A percentile compares a stretch with the other conserved stretches of the same genome.
phyloP scores from a whole-genome alignment of 2,888 invertebrate genomes.

The Epistrophe grossulariae region DNA sequence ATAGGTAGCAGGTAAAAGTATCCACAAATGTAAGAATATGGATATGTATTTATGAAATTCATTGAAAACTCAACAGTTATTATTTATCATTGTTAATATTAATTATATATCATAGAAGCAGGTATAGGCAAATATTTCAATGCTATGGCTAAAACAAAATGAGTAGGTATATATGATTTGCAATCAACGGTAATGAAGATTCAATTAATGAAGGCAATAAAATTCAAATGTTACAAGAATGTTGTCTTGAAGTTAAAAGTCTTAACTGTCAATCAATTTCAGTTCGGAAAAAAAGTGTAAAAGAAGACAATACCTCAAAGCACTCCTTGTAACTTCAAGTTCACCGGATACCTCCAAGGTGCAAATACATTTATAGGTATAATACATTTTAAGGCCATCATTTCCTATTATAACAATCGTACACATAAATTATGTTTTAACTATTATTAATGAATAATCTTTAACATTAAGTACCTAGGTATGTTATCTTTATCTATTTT shows the following conservation, averaged over 20 bases:
- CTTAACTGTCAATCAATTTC: neutral
- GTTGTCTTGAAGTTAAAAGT: neutral
- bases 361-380: neutral
- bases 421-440: too few species aligned
- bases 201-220: conserved; percentile 17
- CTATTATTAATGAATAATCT: too few species aligned
- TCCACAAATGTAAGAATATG: neutral
- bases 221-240: neutral
- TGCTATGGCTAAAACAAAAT: conserved; percentile 28
- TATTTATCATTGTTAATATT: neutral
- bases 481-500: too few species aligned
- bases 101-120: neutral
- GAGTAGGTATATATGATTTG: neutral
- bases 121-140: conserved; percentile 19
- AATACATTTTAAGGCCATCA: too few species aligned
- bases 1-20: conserved; percentile 16
- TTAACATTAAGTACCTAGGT: too few species aligned
- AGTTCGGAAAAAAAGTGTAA: neutral
- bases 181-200: conserved; percentile 31
- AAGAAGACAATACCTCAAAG: neutral
- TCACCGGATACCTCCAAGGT: neutral
- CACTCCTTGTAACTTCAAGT: conserved; percentile 1
- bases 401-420: too few species aligned
- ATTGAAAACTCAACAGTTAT: conserved; percentile 11
- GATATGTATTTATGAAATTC: conserved; percentile 4